A percentile compares a stretch with the other conserved stretches of the same genome.
Evolutionary conservation across 2,113 vertebrate species (phyloP).

Genomic region (Notothenia rossii): DNA sequence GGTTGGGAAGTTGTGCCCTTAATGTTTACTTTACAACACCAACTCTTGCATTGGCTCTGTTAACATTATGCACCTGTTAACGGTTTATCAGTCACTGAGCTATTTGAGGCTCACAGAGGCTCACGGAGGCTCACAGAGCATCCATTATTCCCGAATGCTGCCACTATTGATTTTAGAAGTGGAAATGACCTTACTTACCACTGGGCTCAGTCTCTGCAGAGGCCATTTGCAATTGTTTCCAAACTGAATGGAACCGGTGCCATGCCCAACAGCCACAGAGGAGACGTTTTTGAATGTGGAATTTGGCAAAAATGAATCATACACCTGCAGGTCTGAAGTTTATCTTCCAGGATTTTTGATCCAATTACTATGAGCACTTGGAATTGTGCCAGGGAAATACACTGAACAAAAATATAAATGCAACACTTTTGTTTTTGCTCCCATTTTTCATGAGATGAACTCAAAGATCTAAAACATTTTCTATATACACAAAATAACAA

Average conservation of each 20-base stretch:
- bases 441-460: too few relatives aligned
- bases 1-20: neutral
- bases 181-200: conserved; percentile 38
- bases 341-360: conserved; percentile 53
- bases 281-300: conserved; percentile 20
- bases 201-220: conserved; percentile 13
- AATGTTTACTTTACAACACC: conserved; percentile 4
- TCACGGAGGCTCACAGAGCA: conserved; percentile 10
- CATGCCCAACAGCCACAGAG: neutral
- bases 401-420: too few relatives aligned
- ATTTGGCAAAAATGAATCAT: conserved; percentile 30
- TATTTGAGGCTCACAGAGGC: conserved; percentile 8
- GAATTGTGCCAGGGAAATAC: conserved; percentile 22
- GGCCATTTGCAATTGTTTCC: conserved; percentile 56
- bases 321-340: conserved; percentile 53
- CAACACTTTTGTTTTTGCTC: too few relatives aligned
- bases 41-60: neutral
- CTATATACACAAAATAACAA: too few relatives aligned
- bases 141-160: conserved; percentile 40
- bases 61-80: conserved; percentile 19
- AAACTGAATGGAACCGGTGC: conserved; percentile 21
- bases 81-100: conserved; percentile 22
- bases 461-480: too few relatives aligned
- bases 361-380: conserved; percentile 36
- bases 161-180: conserved; percentile 48